Percentiles rank a stretch among this genome's conserved stretches.
phyloP scores from a whole-genome alignment of 2,888 invertebrate species.

The Drosophila lacicola region DNA sequence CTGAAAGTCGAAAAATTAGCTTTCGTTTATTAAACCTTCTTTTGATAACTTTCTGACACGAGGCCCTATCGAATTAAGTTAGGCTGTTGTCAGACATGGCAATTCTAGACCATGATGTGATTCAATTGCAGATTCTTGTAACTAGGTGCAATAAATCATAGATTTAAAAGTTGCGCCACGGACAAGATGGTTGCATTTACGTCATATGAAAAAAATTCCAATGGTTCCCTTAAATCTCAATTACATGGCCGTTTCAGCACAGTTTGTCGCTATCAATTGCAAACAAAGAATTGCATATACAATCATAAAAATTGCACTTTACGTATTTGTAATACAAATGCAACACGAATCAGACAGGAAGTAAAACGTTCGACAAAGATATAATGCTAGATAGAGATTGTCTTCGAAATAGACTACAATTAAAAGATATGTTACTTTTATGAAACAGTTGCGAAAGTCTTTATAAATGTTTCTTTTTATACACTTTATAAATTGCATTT shows the following conservation, averaged over 20 bases:
- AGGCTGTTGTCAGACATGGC: not conserved
- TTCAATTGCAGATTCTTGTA: slow-evolving; percentile 15
- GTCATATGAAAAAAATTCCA: slow-evolving; percentile 17
- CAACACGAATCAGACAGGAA: not conserved
- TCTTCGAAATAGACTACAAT: too few species aligned
- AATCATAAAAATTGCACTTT: not conserved
- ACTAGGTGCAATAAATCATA: slow-evolving; percentile 8
- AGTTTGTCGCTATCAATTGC: not conserved
- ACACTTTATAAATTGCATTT: too few species aligned
- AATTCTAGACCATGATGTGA: slow-evolving; percentile 9
- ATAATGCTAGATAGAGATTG: too few species aligned
- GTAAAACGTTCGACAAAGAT: too few species aligned
- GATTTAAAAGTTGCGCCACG: not conserved
- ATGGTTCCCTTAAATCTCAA: not conserved
- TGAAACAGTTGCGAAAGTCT: too few species aligned
- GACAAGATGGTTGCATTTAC: slow-evolving; percentile 19
- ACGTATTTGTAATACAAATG: not conserved
- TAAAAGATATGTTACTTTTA: too few species aligned
- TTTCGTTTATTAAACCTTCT: not conserved
- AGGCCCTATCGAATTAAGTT: slow-evolving; percentile 9
- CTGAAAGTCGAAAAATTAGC: too few species aligned
- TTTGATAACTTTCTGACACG: slow-evolving; percentile 7
- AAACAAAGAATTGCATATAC: not conserved
- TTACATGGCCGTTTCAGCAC: not conserved
- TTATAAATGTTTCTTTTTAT: too few species aligned